These are phyloP conservation scores for Leptopilina boulardi DNA, from an alignment of 1,140 invertebrate species.

Conservation along the genomic window DNA sequence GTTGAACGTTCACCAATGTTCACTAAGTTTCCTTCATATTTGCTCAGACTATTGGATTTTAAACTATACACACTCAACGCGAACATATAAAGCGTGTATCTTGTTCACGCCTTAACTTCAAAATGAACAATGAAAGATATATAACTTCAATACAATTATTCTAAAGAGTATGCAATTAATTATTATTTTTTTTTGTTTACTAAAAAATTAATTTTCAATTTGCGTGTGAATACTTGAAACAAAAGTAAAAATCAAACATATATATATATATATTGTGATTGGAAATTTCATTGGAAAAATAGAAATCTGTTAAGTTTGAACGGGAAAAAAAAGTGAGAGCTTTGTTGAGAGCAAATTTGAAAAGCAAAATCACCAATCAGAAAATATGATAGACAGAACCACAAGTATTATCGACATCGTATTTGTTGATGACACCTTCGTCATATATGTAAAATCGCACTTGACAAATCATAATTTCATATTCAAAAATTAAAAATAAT, in stretches of 20 bases:
- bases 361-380: conserved; percentile 20
- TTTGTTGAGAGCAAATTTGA: background rate
- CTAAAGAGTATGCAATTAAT: too few relatives aligned
- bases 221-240: background rate
- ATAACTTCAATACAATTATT: too few relatives aligned
- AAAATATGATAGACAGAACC: conserved; percentile 19
- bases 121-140: conserved; percentile 5
- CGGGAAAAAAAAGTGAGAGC: background rate
- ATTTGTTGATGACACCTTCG: conserved; percentile 1
- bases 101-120: background rate
- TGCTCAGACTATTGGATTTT: conserved; percentile 24
- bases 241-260: background rate
- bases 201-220: background rate
- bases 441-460: background rate
- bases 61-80: background rate
- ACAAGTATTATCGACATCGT: conserved; percentile 16
- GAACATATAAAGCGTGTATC: conserved; percentile 17
- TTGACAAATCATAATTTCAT: background rate
- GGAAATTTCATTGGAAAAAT: background rate
- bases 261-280: background rate
- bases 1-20: conserved; percentile 23
- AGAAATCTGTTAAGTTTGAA: background rate
- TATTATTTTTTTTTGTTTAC: too few relatives aligned
- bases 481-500: background rate
- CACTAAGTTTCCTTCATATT: conserved; percentile 27